Percentiles rank a stretch among this genome's conserved stretches.
These are phyloP conservation scores for Listronotus oregonensis DNA, from an alignment of 1,140 invertebrate genomes.

Conservation along the genomic window DNA sequence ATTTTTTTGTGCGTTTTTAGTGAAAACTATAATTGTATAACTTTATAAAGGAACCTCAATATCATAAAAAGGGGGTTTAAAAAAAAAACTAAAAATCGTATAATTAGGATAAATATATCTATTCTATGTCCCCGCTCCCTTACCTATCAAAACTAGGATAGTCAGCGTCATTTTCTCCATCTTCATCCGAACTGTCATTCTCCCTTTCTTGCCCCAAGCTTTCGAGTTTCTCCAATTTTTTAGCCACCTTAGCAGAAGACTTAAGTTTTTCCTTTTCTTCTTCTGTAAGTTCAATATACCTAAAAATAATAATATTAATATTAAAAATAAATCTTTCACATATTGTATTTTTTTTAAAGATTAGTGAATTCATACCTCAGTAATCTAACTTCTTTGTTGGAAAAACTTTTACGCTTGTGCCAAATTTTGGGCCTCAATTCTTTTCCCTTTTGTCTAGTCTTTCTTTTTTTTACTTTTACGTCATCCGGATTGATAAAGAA, in stretches of 20 bases:
- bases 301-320: conserved; percentile 47
- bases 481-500: conserved; percentile 82
- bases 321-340: conserved; percentile 4
- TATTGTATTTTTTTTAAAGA: not conserved
- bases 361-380: conserved; percentile 63
- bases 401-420: conserved; percentile 82
- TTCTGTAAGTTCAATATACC: conserved; percentile 89
- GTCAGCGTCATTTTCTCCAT: conserved; percentile 73
- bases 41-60: too few species aligned
- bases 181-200: conserved; percentile 49
- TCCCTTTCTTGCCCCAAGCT: conserved; percentile 70
- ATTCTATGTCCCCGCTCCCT: too few species aligned
- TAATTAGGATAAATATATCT: too few species aligned
- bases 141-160: conserved; percentile 72
- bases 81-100: too few species aligned
- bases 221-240: conserved; percentile 89
- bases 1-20: too few species aligned
- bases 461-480: conserved; percentile 84
- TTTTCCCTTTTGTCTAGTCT: conserved; percentile 87
- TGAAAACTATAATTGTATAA: too few species aligned
- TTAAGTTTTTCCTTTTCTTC: conserved; percentile 92
- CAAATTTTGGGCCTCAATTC: conserved; percentile 83
- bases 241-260: conserved; percentile 89
- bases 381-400: conserved; percentile 88
- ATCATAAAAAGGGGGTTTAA: too few species aligned